Conservation (phyloP, 1,140 invertebrate genomes). For the Sitobion miscanthi region DNA sequence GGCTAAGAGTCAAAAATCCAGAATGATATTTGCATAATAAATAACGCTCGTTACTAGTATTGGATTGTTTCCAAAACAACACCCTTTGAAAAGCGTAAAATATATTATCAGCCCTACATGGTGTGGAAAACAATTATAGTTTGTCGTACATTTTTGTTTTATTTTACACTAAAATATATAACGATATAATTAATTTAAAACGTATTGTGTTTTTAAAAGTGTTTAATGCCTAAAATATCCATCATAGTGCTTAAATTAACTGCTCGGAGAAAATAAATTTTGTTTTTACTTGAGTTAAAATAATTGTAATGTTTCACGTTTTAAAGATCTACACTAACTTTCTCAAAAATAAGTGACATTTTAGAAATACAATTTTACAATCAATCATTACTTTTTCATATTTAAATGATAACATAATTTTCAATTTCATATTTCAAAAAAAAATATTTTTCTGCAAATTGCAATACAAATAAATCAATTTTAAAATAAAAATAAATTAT, state of each 20-base stretch:
- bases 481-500: too few species aligned
- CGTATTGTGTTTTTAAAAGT: background rate
- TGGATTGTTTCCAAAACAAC: background rate
- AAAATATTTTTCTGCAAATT: too few species aligned
- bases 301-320: too few species aligned
- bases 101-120: background rate
- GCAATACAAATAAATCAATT: too few species aligned
- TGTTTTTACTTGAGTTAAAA: too few species aligned
- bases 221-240: background rate
- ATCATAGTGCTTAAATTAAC: background rate
- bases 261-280: background rate
- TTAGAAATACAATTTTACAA: too few species aligned
- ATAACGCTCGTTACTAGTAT: background rate
- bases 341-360: too few species aligned
- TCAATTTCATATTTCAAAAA: too few species aligned
- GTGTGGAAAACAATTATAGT: background rate
- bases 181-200: background rate
- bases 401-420: too few species aligned
- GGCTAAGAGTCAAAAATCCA: conserved; percentile 26
- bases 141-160: background rate
- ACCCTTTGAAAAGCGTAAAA: background rate
- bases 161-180: background rate
- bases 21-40: background rate
- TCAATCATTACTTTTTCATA: too few species aligned
- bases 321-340: too few species aligned